Evolutionary conservation across 2,797 vertebrate genomes (phyloP).

Genomic region (Sebastes goodei): DNA sequence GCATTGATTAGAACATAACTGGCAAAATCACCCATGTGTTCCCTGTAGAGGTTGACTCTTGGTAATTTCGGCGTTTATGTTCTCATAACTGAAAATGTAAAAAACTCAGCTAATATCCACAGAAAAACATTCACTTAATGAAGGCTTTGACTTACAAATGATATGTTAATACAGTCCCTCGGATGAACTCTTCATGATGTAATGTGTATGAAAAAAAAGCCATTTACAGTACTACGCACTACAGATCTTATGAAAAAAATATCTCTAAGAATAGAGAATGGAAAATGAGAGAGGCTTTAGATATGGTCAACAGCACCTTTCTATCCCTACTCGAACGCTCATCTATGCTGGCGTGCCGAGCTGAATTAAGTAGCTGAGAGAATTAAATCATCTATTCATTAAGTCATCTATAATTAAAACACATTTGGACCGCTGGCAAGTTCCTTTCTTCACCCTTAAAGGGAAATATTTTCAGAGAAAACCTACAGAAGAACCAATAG

Average conservation of each 20-base stretch:
- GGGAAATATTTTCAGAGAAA: slow-evolving; percentile 15
- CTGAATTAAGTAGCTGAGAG: slow-evolving; percentile 26
- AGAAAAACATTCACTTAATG: not conserved
- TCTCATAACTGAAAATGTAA: not conserved
- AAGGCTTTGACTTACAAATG: not conserved
- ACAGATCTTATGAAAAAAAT: not conserved
- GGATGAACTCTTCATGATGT: not conserved
- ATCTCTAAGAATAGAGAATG: not conserved
- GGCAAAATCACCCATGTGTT: not conserved
- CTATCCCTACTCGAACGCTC: not conserved
- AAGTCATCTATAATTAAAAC: slow-evolving; percentile 66
- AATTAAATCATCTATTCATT: slow-evolving; percentile 42
- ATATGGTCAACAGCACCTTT: slow-evolving; percentile 12
- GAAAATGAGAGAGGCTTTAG: slow-evolving; percentile 8
- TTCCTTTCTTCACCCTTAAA: not conserved
- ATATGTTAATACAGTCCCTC: not conserved
- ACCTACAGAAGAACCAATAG: not conserved
- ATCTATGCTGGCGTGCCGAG: not conserved
- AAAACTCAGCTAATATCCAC: not conserved
- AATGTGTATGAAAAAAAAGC: not conserved
- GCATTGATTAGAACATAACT: not conserved
- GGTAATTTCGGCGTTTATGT: not conserved
- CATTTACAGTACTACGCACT: not conserved
- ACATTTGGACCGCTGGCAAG: slow-evolving; percentile 38
- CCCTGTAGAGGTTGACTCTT: not conserved